Evolutionary conservation across 2,888 invertebrate species (phyloP).

Genomic region (Acleris cristana): DNA sequence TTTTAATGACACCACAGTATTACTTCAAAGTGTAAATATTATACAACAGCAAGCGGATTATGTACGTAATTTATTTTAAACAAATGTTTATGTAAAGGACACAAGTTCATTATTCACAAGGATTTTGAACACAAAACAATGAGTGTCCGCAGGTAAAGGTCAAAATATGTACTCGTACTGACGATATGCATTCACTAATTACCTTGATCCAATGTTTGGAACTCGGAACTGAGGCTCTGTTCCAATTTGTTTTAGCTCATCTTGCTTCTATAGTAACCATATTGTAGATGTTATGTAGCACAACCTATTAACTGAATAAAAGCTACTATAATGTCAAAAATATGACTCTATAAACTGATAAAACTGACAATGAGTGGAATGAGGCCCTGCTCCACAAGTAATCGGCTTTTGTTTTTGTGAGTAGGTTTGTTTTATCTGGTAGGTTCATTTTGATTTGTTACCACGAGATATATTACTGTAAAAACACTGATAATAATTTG

Average conservation of each 20-base stretch:
- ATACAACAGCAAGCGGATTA: constrained; percentile 10
- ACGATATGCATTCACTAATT: constrained; percentile 58
- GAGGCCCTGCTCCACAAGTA: too few species aligned
- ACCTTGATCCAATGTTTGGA: constrained; percentile 64
- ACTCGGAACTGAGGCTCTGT: too few species aligned
- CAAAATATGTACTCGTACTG: constrained; percentile 50
- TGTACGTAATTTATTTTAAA: constrained; percentile 53
- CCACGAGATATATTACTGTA: neutral
- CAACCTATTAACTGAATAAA: too few species aligned
- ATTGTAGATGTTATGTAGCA: too few species aligned
- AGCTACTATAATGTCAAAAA: too few species aligned
- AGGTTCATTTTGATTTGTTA: neutral
- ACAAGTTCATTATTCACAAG: constrained; percentile 74
- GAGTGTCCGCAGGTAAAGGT: constrained; percentile 70
- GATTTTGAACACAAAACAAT: constrained; percentile 73
- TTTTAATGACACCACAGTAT: neutral
- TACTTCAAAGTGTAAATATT: constrained; percentile 10
- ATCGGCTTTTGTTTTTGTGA: too few species aligned
- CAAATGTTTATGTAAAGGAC: constrained; percentile 70
- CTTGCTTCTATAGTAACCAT: too few species aligned
- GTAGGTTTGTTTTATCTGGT: too few species aligned
- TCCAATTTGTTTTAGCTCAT: too few species aligned
- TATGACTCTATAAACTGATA: too few species aligned
- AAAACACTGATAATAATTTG: neutral
- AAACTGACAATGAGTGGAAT: too few species aligned